Percentiles rank a stretch among this genome's conserved stretches.
Evolutionary conservation across 2,113 vertebrate genomes (phyloP).

Genomic region (Emydocephalus ijimae): DNA sequence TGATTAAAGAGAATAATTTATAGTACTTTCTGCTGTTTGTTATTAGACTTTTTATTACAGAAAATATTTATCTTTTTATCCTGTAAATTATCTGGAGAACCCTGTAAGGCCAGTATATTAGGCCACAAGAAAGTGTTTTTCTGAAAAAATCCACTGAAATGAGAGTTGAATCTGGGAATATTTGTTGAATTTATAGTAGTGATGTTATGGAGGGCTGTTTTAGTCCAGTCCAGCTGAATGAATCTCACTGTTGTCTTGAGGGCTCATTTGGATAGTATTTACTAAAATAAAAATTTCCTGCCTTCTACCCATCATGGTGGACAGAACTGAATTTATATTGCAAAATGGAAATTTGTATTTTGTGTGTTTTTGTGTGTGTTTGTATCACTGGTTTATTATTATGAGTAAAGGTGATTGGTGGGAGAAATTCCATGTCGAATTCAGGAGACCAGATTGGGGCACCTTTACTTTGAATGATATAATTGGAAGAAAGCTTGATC

Average conservation of each 20-base stretch:
- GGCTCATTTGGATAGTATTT: not conserved
- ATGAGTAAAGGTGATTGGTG: not conserved
- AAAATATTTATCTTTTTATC: constrained; percentile 5
- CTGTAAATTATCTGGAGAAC: not conserved
- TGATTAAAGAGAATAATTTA: constrained; percentile 10
- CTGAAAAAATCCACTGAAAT: not conserved
- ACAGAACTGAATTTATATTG: not conserved
- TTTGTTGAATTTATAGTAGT: not conserved
- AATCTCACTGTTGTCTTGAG: not conserved
- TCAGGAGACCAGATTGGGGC: not conserved
- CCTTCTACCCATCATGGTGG: not conserved
- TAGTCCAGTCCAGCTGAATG: not conserved
- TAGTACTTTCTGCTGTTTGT: not conserved
- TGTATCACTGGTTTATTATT: not conserved
- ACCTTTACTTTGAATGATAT: not conserved
- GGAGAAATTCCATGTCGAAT: not conserved
- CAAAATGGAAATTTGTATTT: not conserved
- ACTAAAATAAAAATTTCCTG: not conserved
- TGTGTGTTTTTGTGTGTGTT: not conserved
- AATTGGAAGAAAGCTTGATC: not conserved
- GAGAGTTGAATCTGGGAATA: not conserved
- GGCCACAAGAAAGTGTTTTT: not conserved
- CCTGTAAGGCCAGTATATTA: not conserved
- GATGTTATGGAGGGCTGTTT: not conserved
- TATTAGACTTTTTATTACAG: not conserved